Evolutionary conservation across 2,113 vertebrate species (phyloP), one percentile per base, ranked within the genome.

Genomic region (Ramphastos sulfuratus): DNA sequence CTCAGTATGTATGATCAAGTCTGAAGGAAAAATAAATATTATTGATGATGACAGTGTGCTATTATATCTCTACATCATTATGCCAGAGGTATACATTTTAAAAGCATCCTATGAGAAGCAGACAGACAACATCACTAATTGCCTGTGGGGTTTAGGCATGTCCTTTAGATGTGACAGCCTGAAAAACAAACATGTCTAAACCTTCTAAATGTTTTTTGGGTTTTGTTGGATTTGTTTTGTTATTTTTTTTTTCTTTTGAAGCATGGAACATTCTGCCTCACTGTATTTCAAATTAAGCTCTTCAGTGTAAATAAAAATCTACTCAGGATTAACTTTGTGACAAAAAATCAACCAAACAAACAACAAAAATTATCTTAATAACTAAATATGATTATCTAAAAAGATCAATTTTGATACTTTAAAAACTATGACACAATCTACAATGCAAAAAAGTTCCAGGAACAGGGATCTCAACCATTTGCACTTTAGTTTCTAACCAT

Each of bases 1-100:
- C 93, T 96, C 94, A 93, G 83, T 88, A 74, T 56, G 63, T 82
- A 82, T 87, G 91, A 97, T 95, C 73, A 94, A 44, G 44, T 89
- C 90, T 80, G 46, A 97, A 96, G 82, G 50, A 96, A 95, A 94
- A 96, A 90, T 71, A 94, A 93, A 93, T 95, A 92, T 90, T 93
- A 96, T 94, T 95, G 91, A 89, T 93, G 65, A 63, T 93, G 92
- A 95, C 79, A 87, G 82, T 65, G n/a, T 54, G 54, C 76, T 94
- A 89, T 93, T 89, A 87, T 89, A 78, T 61, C 61, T 84, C 44
- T 39, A 60, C 81, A 89, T 85, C 92, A 50, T 82, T 95, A 96
- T 94, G 77, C 79, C 56, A 63, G 85, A 70, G 70, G 91, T 83
- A 67, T 73, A 69, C 59, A 31, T 81, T 93, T 78, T 83, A 89